phyloP scores from a whole-genome alignment of 2,797 vertebrate genomes.

The Varecia variegata region DNA sequence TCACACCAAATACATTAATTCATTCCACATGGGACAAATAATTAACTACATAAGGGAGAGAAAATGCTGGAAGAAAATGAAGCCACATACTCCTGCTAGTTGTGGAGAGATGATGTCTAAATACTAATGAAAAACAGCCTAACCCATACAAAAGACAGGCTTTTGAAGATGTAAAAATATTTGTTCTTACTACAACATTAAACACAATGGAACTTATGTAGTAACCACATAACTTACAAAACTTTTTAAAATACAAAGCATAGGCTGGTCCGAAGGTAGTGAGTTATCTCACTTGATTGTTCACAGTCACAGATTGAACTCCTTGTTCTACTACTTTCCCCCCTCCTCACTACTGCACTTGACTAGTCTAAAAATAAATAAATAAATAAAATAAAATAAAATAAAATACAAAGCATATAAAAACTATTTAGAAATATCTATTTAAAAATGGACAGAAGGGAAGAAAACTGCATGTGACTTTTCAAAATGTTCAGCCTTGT shows the following conservation, averaged over 20 bases:
- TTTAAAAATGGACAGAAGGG: neutral
- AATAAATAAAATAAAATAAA: no score
- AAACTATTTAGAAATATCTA: neutral
- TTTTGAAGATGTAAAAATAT: neutral
- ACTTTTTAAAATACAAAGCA: slow-evolving; percentile 28
- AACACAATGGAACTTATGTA: neutral
- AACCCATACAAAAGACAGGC: neutral
- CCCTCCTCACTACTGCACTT: no score
- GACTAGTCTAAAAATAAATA: no score
- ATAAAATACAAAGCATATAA: slow-evolving; percentile 12
- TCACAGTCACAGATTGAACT: no score
- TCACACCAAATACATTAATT: neutral
- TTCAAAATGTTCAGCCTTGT: neutral
- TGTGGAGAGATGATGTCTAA: neutral
- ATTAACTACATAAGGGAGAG: neutral
- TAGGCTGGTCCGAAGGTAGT: no score
- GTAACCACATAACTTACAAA: neutral
- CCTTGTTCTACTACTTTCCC: no score
- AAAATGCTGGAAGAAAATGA: neutral
- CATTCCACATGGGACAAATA: neutral
- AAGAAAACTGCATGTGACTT: neutral
- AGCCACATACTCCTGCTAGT: neutral
- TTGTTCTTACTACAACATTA: slow-evolving; percentile 25
- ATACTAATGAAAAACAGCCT: neutral
- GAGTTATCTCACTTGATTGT: no score